Base-by-base conservation (phyloP, 2,888 invertebrate species). In the Leistus spinibarbis region DNA sequence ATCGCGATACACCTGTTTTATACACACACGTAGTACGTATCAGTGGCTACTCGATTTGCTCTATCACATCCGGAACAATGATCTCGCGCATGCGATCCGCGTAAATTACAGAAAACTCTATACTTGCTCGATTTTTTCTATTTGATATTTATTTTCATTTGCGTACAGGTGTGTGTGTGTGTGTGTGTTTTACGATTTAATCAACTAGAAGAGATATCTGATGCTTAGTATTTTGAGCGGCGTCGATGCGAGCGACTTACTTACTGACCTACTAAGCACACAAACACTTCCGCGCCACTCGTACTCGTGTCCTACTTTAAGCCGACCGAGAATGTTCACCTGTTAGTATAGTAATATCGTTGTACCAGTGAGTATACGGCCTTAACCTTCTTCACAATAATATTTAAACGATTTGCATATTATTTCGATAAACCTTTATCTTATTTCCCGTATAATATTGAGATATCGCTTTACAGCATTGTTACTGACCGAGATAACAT, bases 201-300 rank as follows among this genome's bases (percentile, higher is more conserved):
- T 75, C 65, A 57, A 69, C 69, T 76, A 70, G 70, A 69, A 76
- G 53, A 70, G 69, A 70, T 60, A 66, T 64, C 16, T 40, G 23
- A 69, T 69, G 13, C 27, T 65, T 40, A 56, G 60, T 67, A 57
- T 54, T 27, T 67, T 69, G 75, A 62, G 69, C 69, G 13, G 69
- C 69, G 13, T 76, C 70, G 76, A 68, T 53, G 78, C 78, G 78
- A 76, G 79, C 80, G 77, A 80, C 80, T 82, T 81, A 79, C 82
- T 82, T 82, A 83, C 82, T 84, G 79, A 83, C 83, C 82, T 79
- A 83, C 79, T 81, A 78, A 78, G 76, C 69, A 17, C 19, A 17
- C 19, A 56, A 17, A 56, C 76, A 79, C 79, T 82, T 82, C 83
- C 82, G 82, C 79, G 80, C 81, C 78, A 81, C 82, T 71, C 82